These are phyloP conservation scores for Ariolimax columbianus DNA, from an alignment of 2,888 invertebrate genomes.

Conservation along the genomic window DNA sequence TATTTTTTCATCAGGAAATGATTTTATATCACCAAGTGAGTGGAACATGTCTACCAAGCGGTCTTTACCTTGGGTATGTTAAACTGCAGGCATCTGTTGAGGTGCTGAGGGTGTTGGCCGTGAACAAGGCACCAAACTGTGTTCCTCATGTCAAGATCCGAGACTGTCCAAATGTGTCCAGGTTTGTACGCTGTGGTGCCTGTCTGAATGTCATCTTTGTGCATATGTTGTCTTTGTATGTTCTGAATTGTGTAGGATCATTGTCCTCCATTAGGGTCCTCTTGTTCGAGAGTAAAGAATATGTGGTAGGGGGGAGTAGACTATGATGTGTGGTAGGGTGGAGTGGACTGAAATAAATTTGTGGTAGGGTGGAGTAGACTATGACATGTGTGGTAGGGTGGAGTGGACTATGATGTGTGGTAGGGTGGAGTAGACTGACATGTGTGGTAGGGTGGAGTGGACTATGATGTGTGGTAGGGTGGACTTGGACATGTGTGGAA, in stretches of 20 bases:
- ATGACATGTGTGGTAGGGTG: too few relatives aligned
- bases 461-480: too few relatives aligned
- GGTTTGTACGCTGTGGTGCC: constrained; percentile 82
- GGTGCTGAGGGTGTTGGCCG: constrained; percentile 93
- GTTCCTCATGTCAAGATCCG: constrained; percentile 95
- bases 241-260: background rate
- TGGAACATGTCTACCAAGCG: constrained; percentile 88
- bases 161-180: constrained; percentile 96
- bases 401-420: too few relatives aligned
- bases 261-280: too few relatives aligned
- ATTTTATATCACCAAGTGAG: constrained; percentile 88
- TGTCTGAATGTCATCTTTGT: background rate
- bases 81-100: constrained; percentile 98
- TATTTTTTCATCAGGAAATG: constrained; percentile 74
- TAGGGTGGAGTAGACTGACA: too few relatives aligned
- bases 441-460: too few relatives aligned
- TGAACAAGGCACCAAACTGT: constrained; percentile 94
- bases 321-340: too few relatives aligned
- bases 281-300: too few relatives aligned
- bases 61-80: constrained; percentile 95
- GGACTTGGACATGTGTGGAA: too few relatives aligned
- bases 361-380: too few relatives aligned
- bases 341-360: too few relatives aligned
- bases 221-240: background rate
- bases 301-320: too few relatives aligned